Base-by-base conservation (phyloP, 2,797 vertebrate species). In the Esox lucius region DNA sequence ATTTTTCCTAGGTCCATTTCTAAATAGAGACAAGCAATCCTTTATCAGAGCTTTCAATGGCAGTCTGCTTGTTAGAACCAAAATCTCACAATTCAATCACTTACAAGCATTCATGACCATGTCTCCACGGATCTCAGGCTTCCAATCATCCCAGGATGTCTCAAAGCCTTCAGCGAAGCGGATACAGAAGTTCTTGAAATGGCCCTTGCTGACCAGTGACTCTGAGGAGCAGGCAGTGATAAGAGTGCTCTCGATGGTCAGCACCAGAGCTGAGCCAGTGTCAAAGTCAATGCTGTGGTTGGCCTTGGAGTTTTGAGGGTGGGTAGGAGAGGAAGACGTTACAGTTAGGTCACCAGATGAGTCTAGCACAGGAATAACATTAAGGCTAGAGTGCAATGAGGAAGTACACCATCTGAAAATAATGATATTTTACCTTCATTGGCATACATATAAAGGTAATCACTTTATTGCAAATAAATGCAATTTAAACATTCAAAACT, bases 181-280 rank as follows among this genome's bases (percentile, higher is more conserved):
- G 74, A 99, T 97, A 83, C 98, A 99, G 88, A 99, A 99, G 86
- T 98, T 99, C 91, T 99, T 99, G 88, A 99, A 99, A 88, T 99
- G 98, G 3, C 98, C 98, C 94, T 99, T 99, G 93, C 98, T 99
- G 74, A 99, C 98, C 77, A 99, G 89, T 35, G 98, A 99, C 83
- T 99, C 98, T 0, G 98, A 99, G 49, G 98, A 99, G 85, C 98
- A 99, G 83, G 98, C 98, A 17, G 98, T 99, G 91, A 99, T 99
- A 81, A 99, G 92, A 0, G 98, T 99, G 85, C 98, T 99, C 90
- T 99, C 98, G 59, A 99, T 99, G 74, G 98, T 99, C 81, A 99
- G 89, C 39, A 99, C 98, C 84, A 99, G 88, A 24, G 98, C 98
- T 22, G 98, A 99, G 76, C 98, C 96, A 0, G 96, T 95, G 87